Evolutionary conservation across 2,888 invertebrate species (phyloP), one percentile per base, ranked within the genome.

Genomic region (Cybosia mesomella): DNA sequence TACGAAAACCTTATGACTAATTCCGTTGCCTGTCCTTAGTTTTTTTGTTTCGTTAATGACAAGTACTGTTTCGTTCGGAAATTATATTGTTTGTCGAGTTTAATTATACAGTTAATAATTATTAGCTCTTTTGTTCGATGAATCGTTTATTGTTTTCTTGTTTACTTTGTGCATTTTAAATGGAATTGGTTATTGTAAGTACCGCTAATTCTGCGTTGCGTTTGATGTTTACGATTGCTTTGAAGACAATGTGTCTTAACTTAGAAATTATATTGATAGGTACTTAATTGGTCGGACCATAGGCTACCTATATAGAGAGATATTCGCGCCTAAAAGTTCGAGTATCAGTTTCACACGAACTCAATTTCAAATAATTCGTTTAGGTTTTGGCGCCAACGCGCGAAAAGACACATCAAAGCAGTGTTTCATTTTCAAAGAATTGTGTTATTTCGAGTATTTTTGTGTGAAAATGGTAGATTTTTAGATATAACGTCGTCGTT

Each of bases 101-200:
- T 67, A 75, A 75, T 72, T 72, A 34, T 71, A 67, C 75, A 57
- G 73, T 70, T 70, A 60, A 57, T 70, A 66, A 74, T 75, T 73
- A 70, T 73, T 70, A 63, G 49, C 62, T 68, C 64, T 34, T 70
- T 79, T 77, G 71, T 71, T 64, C 43, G 2, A n/a, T 61, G 61
- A 67, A 66, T 66, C 57, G 58, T 69, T 58, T 57, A 54, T 61
- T 76, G 18, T 71, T 68, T 49, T 63, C 49, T 58, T 69, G 43
- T 66, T 66, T 58, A 36, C 43, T 70, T 66, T 70, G 70, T 55
- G 59, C 58, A 70, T 70, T 58, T 61, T 39, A 66, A 70, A 66
- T 70, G 36, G 21, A 36, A 66, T 62, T 66, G 61, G 53, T 63
- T 58, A 59, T 67, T 62, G 32, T 53, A 63, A 39, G 53, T 66